phyloP scores from a whole-genome alignment of 2,797 vertebrate genomes.

The Sorex maritimensis region DNA sequence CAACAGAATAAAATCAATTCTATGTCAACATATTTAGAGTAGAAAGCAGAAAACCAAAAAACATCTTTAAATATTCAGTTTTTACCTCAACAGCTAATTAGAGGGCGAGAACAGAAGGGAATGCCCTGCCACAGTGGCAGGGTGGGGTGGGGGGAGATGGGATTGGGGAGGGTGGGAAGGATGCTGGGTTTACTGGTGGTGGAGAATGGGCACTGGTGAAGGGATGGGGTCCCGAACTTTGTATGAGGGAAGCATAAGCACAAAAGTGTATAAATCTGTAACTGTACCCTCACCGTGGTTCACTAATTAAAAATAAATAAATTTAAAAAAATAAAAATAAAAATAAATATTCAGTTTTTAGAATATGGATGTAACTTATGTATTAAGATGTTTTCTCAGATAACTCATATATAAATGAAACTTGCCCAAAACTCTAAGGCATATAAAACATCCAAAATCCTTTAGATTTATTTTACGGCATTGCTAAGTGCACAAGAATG shows the following conservation, averaged over 20 bases:
- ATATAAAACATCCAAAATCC: conserved; percentile 55
- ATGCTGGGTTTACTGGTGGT: too few species aligned
- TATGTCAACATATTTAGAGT: not conserved
- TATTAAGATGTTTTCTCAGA: conserved; percentile 55
- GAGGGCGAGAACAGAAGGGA: too few species aligned
- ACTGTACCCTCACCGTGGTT: not conserved
- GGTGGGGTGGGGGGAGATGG: too few species aligned
- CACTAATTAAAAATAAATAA: too few species aligned
- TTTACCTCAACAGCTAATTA: not conserved
- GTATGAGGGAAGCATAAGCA: too few species aligned
- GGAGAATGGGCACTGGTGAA: too few species aligned
- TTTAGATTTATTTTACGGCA: conserved; percentile 44
- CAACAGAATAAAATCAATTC: conserved; percentile 58
- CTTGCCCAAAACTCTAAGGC: conserved; percentile 32
- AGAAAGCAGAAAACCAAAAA: conserved; percentile 53
- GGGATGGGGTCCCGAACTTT: too few species aligned
- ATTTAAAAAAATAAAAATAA: too few species aligned
- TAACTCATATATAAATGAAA: conserved; percentile 71
- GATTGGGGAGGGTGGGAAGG: too few species aligned
- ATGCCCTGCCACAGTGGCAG: too few species aligned
- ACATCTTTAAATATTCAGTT: conserved; percentile 14
- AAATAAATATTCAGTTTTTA: conserved; percentile 20
- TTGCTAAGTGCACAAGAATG: not conserved
- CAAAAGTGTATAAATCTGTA: too few species aligned
- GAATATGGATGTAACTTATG: conserved; percentile 62